These are phyloP conservation scores for Heliconius eleuchia DNA, from an alignment of 1,140 invertebrate genomes.

Conservation along the genomic window DNA sequence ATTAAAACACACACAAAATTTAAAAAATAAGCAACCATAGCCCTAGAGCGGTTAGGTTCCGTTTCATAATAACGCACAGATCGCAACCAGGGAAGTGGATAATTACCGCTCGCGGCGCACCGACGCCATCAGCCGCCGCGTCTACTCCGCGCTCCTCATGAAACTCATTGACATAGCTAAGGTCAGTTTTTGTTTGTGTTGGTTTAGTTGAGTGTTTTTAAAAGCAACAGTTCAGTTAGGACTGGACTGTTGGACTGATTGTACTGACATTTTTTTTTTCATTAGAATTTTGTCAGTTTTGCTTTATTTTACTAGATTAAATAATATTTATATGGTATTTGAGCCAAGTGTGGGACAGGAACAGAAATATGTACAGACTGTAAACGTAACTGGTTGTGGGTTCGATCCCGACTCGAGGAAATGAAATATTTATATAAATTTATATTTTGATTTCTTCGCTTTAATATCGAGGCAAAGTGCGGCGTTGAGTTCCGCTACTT, in stretches of 20 bases:
- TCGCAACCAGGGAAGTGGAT: conserved; percentile 66
- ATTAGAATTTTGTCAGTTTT: no score
- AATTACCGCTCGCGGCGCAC: conserved; percentile 65
- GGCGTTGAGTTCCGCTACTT: no score
- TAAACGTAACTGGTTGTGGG: no score
- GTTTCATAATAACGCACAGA: conserved; percentile 15
- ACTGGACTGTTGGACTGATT: background rate
- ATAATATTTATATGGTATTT: no score
- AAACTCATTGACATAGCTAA: conserved; percentile 74
- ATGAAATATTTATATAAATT: no score
- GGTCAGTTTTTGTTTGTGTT: conserved; percentile 40
- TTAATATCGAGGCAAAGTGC: no score
- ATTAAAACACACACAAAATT: background rate
- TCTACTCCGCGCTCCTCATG: conserved; percentile 71
- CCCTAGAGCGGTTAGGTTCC: conserved; percentile 7
- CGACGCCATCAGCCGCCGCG: conserved; percentile 68
- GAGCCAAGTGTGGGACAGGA: no score
- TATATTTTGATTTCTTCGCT: no score
- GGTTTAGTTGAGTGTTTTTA: background rate
- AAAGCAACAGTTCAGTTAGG: background rate
- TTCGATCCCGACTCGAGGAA: no score
- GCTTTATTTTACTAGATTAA: no score
- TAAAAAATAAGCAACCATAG: background rate
- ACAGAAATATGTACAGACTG: no score
- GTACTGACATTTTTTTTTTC: background rate